Evolutionary conservation across 1,140 invertebrate species (phyloP).

Genomic region (Pogonomyrmex barbatus): DNA sequence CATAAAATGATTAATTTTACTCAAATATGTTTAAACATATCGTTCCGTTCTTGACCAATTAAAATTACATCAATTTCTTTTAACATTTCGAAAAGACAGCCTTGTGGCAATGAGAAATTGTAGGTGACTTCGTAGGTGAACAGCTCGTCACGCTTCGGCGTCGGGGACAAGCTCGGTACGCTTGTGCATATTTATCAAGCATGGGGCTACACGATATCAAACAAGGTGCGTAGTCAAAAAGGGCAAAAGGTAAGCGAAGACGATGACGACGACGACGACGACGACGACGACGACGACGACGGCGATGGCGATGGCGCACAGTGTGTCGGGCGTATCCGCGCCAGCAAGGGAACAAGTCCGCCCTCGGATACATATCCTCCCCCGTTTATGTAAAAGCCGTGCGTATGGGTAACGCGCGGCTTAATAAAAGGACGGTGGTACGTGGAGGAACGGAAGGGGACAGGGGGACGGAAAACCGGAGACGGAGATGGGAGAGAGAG

Average conservation of each 20-base stretch:
- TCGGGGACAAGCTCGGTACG: slow-evolving; percentile 48
- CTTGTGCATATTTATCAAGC: slow-evolving; percentile 63
- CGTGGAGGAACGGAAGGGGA: neutral
- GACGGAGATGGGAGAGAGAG: slow-evolving; percentile 10
- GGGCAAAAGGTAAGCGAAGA: slow-evolving; percentile 60
- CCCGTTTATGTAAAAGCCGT: slow-evolving; percentile 62
- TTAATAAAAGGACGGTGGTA: slow-evolving; percentile 49
- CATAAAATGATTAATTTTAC: neutral
- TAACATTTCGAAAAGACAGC: slow-evolving; percentile 12
- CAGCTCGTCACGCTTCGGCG: slow-evolving; percentile 26
- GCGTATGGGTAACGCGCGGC: slow-evolving; percentile 54
- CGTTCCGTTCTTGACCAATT: neutral
- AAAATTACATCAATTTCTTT: slow-evolving; percentile 1
- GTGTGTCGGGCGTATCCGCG: slow-evolving; percentile 62
- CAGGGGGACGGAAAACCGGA: neutral
- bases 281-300: neutral
- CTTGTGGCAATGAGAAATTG: slow-evolving; percentile 34
- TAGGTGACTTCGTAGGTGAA: slow-evolving; percentile 1
- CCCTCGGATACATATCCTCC: slow-evolving; percentile 60
- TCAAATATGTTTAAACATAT: neutral
- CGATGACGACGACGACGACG: slow-evolving; percentile 12
- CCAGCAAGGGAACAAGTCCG: slow-evolving; percentile 57
- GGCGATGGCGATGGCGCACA: neutral
- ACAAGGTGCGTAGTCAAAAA: slow-evolving; percentile 45
- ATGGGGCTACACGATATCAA: slow-evolving; percentile 56